phyloP scores from a whole-genome alignment of 2,113 vertebrate species.

The Jacana jacana region DNA sequence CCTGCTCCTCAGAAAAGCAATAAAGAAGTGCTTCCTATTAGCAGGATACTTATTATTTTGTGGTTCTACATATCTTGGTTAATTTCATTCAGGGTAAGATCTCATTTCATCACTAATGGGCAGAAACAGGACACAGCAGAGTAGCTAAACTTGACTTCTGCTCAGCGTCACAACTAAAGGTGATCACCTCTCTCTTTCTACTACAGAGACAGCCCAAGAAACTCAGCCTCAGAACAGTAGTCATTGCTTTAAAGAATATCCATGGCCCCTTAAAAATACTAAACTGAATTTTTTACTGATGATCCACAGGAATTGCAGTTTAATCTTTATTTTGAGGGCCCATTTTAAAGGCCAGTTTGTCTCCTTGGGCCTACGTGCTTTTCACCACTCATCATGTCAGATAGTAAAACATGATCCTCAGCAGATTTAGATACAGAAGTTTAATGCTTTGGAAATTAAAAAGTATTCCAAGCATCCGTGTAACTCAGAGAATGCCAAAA shows the following conservation, averaged over 20 bases:
- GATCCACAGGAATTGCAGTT: background rate
- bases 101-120: background rate
- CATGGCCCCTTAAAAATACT: background rate
- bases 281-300: background rate
- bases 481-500: constrained; percentile 13
- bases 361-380: background rate
- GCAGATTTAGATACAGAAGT: background rate
- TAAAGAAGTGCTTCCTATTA: background rate
- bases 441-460: constrained; percentile 13
- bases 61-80: background rate
- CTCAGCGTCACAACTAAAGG: background rate
- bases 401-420: background rate
- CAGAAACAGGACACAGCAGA: background rate
- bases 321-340: background rate
- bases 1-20: background rate
- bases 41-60: background rate
- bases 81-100: background rate
- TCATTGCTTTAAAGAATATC: background rate
- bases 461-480: constrained; percentile 12
- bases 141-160: background rate
- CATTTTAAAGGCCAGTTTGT: background rate
- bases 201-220: background rate
- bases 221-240: background rate
- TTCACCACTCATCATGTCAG: background rate
- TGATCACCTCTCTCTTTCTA: background rate